A percentile compares a stretch with the other conserved stretches of the same genome.
Conservation (phyloP, 37 sponge, comb jelly and placozoan genomes). For the Petrosia ficiformis region DNA sequence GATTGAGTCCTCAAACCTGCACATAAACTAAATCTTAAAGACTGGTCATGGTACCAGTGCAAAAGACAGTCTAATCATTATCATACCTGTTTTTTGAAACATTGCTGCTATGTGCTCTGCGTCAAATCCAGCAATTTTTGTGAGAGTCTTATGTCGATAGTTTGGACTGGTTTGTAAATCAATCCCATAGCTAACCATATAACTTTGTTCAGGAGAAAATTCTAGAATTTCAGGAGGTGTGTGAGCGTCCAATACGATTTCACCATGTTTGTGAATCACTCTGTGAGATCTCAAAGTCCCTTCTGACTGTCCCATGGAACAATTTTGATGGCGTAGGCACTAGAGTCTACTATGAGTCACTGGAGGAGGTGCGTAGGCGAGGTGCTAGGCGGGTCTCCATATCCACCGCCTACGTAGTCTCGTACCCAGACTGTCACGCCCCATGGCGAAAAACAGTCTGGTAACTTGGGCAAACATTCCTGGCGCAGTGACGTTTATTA, state of each 20-base stretch:
- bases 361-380: too few relatives aligned
- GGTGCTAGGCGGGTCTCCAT: too few relatives aligned
- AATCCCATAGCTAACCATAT: constrained; percentile 44
- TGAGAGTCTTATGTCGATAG: constrained; percentile 28
- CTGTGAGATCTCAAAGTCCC: neutral
- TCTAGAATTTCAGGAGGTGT: constrained; percentile 7
- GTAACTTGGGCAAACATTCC: too few relatives aligned
- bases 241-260: neutral
- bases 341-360: too few relatives aligned
- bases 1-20: too few relatives aligned
- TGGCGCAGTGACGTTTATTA: too few relatives aligned
- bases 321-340: neutral
- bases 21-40: too few relatives aligned
- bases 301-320: neutral
- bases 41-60: too few relatives aligned
- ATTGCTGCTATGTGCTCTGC: constrained; percentile 18
- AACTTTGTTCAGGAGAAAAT: constrained; percentile 57
- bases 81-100: neutral
- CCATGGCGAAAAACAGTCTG: too few relatives aligned
- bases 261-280: neutral
- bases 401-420: too few relatives aligned
- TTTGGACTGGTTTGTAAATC: constrained; percentile 45
- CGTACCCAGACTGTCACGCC: too few relatives aligned
- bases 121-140: constrained; percentile 14
- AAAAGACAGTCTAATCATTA: too few relatives aligned